Conservation (phyloP, 2,797 vertebrate genomes). For the Tenualosa ilisha region DNA sequence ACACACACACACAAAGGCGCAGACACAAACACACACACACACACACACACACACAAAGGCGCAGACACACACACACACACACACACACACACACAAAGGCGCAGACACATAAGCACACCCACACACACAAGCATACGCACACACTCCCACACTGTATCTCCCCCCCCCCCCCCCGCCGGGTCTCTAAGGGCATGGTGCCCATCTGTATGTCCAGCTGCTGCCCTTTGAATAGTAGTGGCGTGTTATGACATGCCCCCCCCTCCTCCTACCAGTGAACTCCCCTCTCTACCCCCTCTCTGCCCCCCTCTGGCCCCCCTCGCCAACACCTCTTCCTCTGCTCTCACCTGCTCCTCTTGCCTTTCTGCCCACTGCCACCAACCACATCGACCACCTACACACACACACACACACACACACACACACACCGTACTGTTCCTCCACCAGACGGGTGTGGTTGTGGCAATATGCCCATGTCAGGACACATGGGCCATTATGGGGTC, state of each 20-base stretch:
- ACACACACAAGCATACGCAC: background rate
- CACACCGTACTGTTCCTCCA: background rate
- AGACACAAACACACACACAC: background rate
- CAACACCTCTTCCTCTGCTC: background rate
- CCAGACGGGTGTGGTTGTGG: background rate
- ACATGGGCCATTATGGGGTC: background rate
- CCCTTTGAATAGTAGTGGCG: conserved; percentile 31
- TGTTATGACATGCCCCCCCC: conserved; percentile 15
- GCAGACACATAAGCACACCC: background rate
- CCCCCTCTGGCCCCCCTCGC: background rate
- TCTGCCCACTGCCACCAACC: background rate
- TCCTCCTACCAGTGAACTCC: background rate
- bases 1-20: background rate
- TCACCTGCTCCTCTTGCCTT: background rate
- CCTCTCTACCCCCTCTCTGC: background rate
- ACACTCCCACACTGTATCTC: conserved; percentile 10
- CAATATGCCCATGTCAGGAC: background rate
- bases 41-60: background rate
- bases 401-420: background rate
- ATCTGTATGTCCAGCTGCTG: conserved; percentile 56
- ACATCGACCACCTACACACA: background rate
- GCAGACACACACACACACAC: background rate
- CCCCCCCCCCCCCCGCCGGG: conserved; percentile 31
- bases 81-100: background rate
- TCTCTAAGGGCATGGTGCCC: conserved; percentile 30